Evolutionary conservation across 2,797 vertebrate species (phyloP).

Genomic region (Myotis daubentonii): DNA sequence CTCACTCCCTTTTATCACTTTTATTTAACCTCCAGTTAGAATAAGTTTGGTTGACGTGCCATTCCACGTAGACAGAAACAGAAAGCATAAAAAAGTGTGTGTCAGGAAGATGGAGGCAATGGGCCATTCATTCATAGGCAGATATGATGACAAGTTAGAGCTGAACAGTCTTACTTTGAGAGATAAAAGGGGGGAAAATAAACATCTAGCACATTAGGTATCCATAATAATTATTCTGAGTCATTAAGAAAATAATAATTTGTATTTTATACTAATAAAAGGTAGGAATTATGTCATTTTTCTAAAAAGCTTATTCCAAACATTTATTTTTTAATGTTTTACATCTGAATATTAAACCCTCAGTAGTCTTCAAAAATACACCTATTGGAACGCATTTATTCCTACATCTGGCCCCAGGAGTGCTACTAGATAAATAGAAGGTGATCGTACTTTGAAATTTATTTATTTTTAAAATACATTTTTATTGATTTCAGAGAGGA

Average conservation of each 20-base stretch:
- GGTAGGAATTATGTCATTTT: conserved; percentile 8
- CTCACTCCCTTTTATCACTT: neutral
- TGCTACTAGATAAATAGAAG: conserved; percentile 3
- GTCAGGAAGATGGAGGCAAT: neutral
- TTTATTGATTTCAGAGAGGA: too few relatives aligned
- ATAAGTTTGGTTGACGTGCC: neutral
- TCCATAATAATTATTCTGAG: neutral
- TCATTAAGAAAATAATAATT: conserved; percentile 30
- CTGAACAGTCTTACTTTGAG: neutral
- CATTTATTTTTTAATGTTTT: conserved; percentile 43
- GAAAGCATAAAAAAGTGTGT: neutral
- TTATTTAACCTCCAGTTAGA: conserved; percentile 13
- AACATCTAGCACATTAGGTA: neutral
- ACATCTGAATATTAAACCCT: conserved; percentile 12
- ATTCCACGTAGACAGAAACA: neutral
- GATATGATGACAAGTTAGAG: neutral
- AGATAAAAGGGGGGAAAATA: neutral
- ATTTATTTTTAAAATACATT: neutral
- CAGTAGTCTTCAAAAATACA: conserved; percentile 29
- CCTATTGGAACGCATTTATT: neutral
- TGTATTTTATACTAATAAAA: conserved; percentile 29
- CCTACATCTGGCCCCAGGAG: neutral
- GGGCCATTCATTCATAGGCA: neutral
- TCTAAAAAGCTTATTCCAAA: conserved; percentile 18
- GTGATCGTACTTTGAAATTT: conserved; percentile 36